Evolutionary conservation across 2,888 invertebrate species (phyloP), one percentile per base, ranked within the genome.

Genomic region (Dryobota labecula): DNA sequence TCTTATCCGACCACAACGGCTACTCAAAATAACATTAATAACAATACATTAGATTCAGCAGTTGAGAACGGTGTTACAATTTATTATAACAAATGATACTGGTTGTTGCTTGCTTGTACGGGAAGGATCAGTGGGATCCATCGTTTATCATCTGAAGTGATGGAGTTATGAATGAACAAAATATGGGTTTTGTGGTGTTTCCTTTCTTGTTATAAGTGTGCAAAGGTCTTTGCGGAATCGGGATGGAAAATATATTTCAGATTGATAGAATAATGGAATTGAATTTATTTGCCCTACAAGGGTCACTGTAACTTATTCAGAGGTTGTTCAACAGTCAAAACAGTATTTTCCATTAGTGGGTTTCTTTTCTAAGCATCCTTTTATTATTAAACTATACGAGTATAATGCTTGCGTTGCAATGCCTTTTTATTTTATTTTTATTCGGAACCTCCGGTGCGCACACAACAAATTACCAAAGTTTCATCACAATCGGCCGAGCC

Each of bases 51-150:
- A 72, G 70, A 77, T 69, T 82, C 69, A 72, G 63, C 74, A 74
- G 68, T 76, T 68, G 77, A 82, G 85, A 80, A 70, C 76, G 76
- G 83, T 86, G 87, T 85, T 86, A 89, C 90, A 88, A 90, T 90
- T 90, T 90, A 92, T 92, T 90, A 89, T 91, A 90, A 92, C 92
- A 92, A 92, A 93, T 92, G 92, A 88, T 87, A 84, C 82, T 76
- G 87, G 87, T 86, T 87, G 82, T 82, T 70, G 87, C 86, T 85
- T 86, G 83, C 84, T 78, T 80, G 77, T 73, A 75, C 76, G 70
- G 77, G 80, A 86, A 84, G 87, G 90, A 90, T 92, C 89, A 89
- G 78, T 82, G 61, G 79, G 89, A 90, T 85, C 84, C 83, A 85
- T 89, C 90, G 85, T 92, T 90, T 90, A 90, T 91, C 89, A 90